Percentiles rank a stretch among this genome's conserved stretches.
These are phyloP conservation scores for Papilio aristodemus DNA, from an alignment of 1,140 invertebrate genomes.

Conservation along the genomic window DNA sequence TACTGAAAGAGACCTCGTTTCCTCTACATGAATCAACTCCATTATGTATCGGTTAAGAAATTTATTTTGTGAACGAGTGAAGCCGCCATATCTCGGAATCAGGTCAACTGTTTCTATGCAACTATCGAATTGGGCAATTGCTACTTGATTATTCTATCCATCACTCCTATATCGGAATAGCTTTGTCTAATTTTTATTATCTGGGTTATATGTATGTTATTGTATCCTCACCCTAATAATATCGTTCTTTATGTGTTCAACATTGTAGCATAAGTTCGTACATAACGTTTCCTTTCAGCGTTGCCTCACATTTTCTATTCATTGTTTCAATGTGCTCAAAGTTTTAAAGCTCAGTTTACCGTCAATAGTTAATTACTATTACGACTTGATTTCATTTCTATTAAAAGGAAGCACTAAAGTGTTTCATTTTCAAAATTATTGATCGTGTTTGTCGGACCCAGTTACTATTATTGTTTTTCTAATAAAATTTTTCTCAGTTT, in stretches of 20 bases:
- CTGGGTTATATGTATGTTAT: conserved; percentile 4
- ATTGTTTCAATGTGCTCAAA: no score
- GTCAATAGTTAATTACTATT: neutral
- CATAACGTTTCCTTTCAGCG: no score
- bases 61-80: conserved; percentile 51
- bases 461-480: neutral
- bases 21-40: conserved; percentile 39
- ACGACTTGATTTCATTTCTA: neutral
- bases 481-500: neutral
- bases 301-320: no score
- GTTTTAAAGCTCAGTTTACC: neutral
- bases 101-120: conserved; percentile 59
- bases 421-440: neutral
- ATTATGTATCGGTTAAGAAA: conserved; percentile 54
- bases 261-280: no score
- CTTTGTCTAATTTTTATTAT: conserved; percentile 34
- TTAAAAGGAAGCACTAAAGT: neutral
- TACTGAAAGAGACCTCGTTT: conserved; percentile 28
- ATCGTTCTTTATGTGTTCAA: no score
- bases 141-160: conserved; percentile 62
- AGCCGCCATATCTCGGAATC: conserved; percentile 58
- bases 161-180: no score
- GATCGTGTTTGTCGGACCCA: neutral
- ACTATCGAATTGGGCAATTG: conserved; percentile 53
- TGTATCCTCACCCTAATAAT: no score